phyloP scores from a whole-genome alignment of 1,140 invertebrate genomes.

The Euura saliciscinereae region DNA sequence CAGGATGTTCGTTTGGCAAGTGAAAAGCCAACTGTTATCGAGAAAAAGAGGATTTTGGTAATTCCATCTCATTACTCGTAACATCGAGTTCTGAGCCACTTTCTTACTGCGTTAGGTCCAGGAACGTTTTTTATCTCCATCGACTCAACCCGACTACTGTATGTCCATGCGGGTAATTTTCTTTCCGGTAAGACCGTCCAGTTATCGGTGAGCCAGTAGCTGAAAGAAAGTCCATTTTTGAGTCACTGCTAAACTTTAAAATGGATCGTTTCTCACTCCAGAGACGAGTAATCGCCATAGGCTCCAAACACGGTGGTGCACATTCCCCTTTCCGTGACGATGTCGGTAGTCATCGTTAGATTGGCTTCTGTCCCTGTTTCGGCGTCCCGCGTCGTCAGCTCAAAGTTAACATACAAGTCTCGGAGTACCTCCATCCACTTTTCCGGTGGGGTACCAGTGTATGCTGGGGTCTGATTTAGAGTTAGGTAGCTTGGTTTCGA shows the following conservation, averaged over 20 bases:
- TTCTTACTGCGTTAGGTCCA: neutral
- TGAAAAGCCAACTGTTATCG: neutral
- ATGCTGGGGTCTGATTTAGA: slow-evolving; percentile 21
- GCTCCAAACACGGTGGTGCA: slow-evolving; percentile 22
- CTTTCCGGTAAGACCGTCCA: slow-evolving; percentile 27
- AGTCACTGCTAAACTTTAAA: neutral
- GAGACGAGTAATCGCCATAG: slow-evolving; percentile 19
- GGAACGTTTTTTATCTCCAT: neutral
- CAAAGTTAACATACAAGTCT: slow-evolving; percentile 26
- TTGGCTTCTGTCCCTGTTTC: neutral
- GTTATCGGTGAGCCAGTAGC: slow-evolving; percentile 42
- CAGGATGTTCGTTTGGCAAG: neutral
- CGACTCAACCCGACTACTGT: neutral
- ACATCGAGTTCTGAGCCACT: neutral
- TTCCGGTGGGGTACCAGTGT: slow-evolving; percentile 16
- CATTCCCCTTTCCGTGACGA: slow-evolving; percentile 32
- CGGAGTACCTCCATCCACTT: slow-evolving; percentile 32
- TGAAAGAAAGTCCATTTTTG: too few relatives aligned
- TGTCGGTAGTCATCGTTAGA: slow-evolving; percentile 7
- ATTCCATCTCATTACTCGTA: neutral
- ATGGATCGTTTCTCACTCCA: slow-evolving; percentile 23
- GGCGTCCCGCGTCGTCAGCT: neutral
- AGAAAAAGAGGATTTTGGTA: neutral
- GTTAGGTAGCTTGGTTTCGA: slow-evolving; percentile 23
- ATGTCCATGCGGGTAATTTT: neutral